Evolutionary conservation across 1,140 invertebrate species (phyloP).

Genomic region (Heliconius congener): DNA sequence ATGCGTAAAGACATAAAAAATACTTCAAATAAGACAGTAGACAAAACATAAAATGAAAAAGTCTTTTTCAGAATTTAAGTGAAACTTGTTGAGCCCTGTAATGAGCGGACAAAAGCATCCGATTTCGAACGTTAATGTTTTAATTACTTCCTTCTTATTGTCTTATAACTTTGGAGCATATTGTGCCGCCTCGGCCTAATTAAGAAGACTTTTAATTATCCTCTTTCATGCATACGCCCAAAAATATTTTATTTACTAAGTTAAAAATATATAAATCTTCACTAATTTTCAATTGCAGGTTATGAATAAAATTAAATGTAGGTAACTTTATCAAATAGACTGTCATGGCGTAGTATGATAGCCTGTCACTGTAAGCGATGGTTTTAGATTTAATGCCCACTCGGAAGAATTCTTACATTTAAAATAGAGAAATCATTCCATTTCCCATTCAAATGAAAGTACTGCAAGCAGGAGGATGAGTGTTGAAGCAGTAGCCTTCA

Average conservation of each 20-base stretch:
- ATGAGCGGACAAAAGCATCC: slow-evolving; percentile 64
- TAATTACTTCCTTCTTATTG: slow-evolving; percentile 75
- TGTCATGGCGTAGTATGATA: too few species aligned
- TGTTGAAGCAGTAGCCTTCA: too few species aligned
- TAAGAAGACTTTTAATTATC: slow-evolving; percentile 74
- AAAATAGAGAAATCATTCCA: too few species aligned
- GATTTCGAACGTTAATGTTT: slow-evolving; percentile 74
- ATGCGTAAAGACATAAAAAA: not conserved
- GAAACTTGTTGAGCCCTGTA: slow-evolving; percentile 66
- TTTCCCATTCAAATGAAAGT: too few species aligned
- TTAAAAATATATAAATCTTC: not conserved
- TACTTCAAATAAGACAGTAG: not conserved
- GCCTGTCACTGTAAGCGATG: too few species aligned
- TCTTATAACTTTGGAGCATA: slow-evolving; percentile 66
- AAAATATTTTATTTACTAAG: slow-evolving; percentile 42
- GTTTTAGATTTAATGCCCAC: too few species aligned
- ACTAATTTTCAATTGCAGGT: not conserved
- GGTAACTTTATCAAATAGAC: too few species aligned
- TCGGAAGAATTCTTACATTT: too few species aligned
- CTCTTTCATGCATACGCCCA: slow-evolving; percentile 53
- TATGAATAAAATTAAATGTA: too few species aligned
- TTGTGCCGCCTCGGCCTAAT: slow-evolving; percentile 64
- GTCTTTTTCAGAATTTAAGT: slow-evolving; percentile 42
- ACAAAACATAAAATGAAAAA: not conserved
- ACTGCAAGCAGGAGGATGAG: too few species aligned